These are phyloP conservation scores for Tinamus major DNA, from an alignment of 2,797 vertebrate species.

Conservation along the genomic window DNA sequence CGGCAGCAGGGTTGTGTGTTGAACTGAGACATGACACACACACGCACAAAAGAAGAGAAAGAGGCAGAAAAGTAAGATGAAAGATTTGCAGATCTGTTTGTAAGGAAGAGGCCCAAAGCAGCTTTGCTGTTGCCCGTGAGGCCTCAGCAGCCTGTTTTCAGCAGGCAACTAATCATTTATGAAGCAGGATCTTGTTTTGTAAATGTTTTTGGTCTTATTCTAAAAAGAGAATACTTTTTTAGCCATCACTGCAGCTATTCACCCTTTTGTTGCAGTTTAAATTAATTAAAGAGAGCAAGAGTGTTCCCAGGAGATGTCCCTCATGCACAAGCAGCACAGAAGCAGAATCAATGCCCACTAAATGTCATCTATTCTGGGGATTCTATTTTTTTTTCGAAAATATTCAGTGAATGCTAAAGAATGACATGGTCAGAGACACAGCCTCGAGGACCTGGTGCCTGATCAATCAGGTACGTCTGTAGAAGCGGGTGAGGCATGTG, in stretches of 20 bases:
- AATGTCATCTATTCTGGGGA: not conserved
- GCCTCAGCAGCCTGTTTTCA: not conserved
- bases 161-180: fast-evolving
- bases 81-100: not conserved
- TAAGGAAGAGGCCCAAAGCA: not conserved
- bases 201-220: constrained; percentile 10
- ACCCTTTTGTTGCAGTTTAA: not conserved
- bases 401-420: not conserved
- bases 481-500: not conserved
- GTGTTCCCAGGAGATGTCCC: not conserved
- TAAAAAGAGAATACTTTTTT: not conserved
- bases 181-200: not conserved
- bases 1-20: not conserved
- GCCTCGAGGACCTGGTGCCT: not conserved
- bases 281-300: not conserved
- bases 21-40: not conserved
- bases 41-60: not conserved
- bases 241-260: not conserved
- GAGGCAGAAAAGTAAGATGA: not conserved
- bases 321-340: not conserved
- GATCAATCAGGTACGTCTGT: not conserved
- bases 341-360: not conserved
- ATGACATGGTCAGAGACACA: not conserved
- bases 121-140: not conserved
- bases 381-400: not conserved